These are phyloP conservation scores for Crypturellus undulatus DNA, from an alignment of 2,113 vertebrate species.

Conservation along the genomic window DNA sequence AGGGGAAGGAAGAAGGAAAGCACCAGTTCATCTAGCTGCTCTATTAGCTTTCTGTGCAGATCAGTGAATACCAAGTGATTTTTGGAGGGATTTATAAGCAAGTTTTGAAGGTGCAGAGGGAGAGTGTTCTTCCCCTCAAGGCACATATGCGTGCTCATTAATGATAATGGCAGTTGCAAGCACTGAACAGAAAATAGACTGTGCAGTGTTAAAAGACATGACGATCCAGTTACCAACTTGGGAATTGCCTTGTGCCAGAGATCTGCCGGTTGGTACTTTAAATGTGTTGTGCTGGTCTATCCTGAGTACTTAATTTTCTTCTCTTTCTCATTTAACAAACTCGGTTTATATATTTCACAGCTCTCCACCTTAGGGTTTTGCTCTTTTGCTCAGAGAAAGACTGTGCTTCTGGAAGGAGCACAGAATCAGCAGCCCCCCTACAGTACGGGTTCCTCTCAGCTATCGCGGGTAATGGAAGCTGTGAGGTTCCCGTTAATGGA, in stretches of 20 bases:
- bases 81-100: conserved; percentile 63
- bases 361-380: background rate
- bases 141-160: conserved; percentile 56
- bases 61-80: conserved; percentile 22
- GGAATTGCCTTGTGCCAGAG: background rate
- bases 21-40: background rate
- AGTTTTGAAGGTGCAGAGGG: conserved; percentile 44
- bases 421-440: background rate
- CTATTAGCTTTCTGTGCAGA: conserved; percentile 19
- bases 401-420: background rate
- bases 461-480: background rate
- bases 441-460: background rate
- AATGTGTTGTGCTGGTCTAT: background rate
- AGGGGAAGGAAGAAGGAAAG: background rate
- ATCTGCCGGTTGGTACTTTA: background rate
- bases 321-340: conserved; percentile 14
- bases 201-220: background rate
- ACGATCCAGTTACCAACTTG: conserved; percentile 12
- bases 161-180: conserved; percentile 51
- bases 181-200: conserved; percentile 45
- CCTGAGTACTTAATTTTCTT: background rate
- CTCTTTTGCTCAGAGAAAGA: background rate
- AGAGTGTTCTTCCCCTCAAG: conserved; percentile 36
- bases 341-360: background rate
- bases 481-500: conserved; percentile 36